phyloP scores from a whole-genome alignment of 1,140 invertebrate species.

The Camponotus floridanus region DNA sequence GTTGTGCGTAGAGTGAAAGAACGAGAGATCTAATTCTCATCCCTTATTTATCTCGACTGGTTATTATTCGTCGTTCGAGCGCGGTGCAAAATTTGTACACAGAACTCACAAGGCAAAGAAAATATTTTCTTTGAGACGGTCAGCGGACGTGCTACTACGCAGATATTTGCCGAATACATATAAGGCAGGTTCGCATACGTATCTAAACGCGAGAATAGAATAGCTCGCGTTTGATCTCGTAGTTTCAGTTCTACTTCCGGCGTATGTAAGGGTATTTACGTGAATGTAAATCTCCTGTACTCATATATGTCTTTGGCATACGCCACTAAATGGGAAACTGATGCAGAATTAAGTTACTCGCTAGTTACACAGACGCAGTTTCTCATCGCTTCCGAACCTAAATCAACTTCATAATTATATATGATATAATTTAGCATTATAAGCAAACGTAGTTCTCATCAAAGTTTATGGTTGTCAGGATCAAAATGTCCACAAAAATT shows the following conservation, averaged over 20 bases:
- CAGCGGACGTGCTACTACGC: slow-evolving; percentile 17
- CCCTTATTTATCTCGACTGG: slow-evolving; percentile 26
- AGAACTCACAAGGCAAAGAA: slow-evolving; percentile 48
- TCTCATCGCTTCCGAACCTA: slow-evolving; percentile 60
- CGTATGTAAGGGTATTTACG: slow-evolving; percentile 34
- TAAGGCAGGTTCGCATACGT: not conserved
- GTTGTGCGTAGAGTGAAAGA: not conserved
- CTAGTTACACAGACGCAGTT: slow-evolving; percentile 47
- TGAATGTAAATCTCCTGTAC: slow-evolving; percentile 49
- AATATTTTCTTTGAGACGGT: slow-evolving; percentile 56
- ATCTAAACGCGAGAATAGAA: slow-evolving; percentile 58
- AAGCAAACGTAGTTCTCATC: slow-evolving; percentile 56
- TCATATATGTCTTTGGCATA: slow-evolving; percentile 42
- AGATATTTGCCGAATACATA: slow-evolving; percentile 47
- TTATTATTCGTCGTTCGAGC: slow-evolving; percentile 35
- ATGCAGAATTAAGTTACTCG: slow-evolving; percentile 54
- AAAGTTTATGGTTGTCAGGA: slow-evolving; percentile 51
- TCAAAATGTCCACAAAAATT: slow-evolving; percentile 43
- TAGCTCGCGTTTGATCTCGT: slow-evolving; percentile 46
- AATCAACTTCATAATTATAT: slow-evolving; percentile 67
- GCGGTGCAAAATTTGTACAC: slow-evolving; percentile 51
- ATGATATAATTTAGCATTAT: slow-evolving; percentile 60
- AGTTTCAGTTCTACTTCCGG: slow-evolving; percentile 44
- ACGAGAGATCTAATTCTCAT: slow-evolving; percentile 10
- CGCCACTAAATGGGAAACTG: slow-evolving; percentile 40